phyloP scores from a whole-genome alignment of 2,888 invertebrate genomes.

The Acleris laterana region DNA sequence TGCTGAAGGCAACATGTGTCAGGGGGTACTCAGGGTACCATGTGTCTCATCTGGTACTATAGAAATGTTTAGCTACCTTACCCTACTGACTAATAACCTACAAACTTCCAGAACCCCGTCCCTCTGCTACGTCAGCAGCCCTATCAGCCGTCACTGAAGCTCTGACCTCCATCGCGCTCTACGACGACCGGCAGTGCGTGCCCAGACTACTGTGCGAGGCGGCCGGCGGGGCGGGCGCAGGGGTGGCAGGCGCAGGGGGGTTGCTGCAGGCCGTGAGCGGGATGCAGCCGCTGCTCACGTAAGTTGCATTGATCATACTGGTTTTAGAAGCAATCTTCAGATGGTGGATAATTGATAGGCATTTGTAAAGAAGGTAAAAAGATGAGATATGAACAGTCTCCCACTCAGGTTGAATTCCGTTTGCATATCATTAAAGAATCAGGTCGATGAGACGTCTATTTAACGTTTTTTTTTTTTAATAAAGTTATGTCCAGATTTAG shows the following conservation, averaged over 20 bases:
- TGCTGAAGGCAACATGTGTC: too few species aligned
- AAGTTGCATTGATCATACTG: constrained; percentile 49
- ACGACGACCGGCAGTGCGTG: constrained; percentile 92
- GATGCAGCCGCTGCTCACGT: constrained; percentile 85
- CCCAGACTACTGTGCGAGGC: constrained; percentile 92
- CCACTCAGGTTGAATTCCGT: too few species aligned
- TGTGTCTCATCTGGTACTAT: too few species aligned
- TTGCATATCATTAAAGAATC: too few species aligned
- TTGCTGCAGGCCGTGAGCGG: constrained; percentile 22
- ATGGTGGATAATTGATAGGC: neutral
- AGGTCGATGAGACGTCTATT: too few species aligned
- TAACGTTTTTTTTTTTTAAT: too few species aligned
- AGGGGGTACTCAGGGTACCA: too few species aligned
- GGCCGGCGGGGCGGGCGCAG: constrained; percentile 76
- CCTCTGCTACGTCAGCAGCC: constrained; percentile 62
- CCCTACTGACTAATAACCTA: neutral
- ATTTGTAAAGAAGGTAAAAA: neutral
- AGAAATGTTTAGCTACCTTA: neutral
- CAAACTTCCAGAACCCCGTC: constrained; percentile 52
- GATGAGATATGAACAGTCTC: too few species aligned
- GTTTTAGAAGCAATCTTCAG: neutral
- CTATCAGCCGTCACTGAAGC: constrained; percentile 67
- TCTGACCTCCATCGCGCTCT: constrained; percentile 77
- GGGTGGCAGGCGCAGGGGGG: constrained; percentile 1
- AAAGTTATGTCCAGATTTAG: too few species aligned